Conservation (phyloP, 2,797 vertebrate genomes). For the Loris lydekkerianus region DNA sequence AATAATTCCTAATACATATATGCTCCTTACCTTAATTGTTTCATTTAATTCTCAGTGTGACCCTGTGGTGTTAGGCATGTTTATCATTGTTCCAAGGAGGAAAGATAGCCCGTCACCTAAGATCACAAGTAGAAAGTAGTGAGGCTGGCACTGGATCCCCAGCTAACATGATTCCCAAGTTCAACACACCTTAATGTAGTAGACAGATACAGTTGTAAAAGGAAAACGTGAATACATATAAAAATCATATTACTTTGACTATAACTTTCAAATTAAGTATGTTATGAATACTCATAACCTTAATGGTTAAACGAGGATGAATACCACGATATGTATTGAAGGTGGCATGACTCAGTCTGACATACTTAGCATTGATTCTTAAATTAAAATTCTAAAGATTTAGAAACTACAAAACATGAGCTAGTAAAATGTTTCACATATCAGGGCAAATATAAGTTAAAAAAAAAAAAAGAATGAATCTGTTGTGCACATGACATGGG, state of each 20-base stretch:
- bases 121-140: constrained; percentile 40
- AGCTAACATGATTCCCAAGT: not conserved
- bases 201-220: not conserved
- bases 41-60: constrained; percentile 53
- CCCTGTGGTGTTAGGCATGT: constrained; percentile 37
- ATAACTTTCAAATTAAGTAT: constrained; percentile 42
- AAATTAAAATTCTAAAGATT: constrained; percentile 64
- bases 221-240: constrained; percentile 14
- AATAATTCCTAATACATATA: not conserved
- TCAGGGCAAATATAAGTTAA: not conserved
- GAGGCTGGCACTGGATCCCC: not conserved
- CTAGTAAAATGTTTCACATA: constrained; percentile 20
- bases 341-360: not conserved
- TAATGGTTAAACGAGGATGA: constrained; percentile 41
- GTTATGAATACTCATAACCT: constrained; percentile 30
- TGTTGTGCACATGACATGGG: not conserved
- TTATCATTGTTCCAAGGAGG: constrained; percentile 34
- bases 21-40: not conserved
- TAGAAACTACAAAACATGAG: constrained; percentile 27
- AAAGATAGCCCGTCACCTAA: not conserved
- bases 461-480: not conserved
- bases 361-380: not conserved
- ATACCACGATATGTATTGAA: not conserved
- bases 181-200: not conserved
- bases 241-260: constrained; percentile 21